phyloP scores from a whole-genome alignment of 2,888 invertebrate species.

The Apodemia hepburni region DNA sequence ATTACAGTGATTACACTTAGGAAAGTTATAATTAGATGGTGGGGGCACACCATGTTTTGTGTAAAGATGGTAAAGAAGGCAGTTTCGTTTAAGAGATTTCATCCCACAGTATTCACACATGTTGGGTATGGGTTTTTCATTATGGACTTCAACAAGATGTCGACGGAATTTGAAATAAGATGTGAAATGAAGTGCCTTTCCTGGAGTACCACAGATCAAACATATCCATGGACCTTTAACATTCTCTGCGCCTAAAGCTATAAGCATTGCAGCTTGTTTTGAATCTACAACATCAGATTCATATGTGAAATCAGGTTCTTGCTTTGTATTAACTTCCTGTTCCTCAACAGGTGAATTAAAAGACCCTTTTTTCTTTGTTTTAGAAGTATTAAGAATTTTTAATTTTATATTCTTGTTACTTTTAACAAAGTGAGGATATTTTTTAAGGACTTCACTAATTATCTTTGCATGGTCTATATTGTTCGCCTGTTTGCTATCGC shows the following conservation, averaged over 20 bases:
- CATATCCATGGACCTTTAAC: constrained; percentile 91
- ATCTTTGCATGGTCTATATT: constrained; percentile 90
- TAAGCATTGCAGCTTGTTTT: constrained; percentile 81
- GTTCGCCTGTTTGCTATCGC: constrained; percentile 74
- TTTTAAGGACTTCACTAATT: constrained; percentile 92
- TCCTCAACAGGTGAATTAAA: constrained; percentile 36
- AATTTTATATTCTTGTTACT: constrained; percentile 93
- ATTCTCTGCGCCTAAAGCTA: constrained; percentile 81
- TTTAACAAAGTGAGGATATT: constrained; percentile 92
- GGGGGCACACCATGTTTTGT: constrained; percentile 89
- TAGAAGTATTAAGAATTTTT: constrained; percentile 87
- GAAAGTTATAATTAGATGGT: constrained; percentile 85
- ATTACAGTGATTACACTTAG: constrained; percentile 88
- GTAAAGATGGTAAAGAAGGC: constrained; percentile 88
- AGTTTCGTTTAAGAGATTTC: constrained; percentile 85
- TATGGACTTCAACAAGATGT: constrained; percentile 90
- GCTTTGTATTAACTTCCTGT: constrained; percentile 39
- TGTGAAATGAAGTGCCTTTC: constrained; percentile 85
- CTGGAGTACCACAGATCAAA: constrained; percentile 85
- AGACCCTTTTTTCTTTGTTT: constrained; percentile 41
- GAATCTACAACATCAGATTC: constrained; percentile 80
- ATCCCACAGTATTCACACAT: constrained; percentile 93
- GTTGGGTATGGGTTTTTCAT: constrained; percentile 86
- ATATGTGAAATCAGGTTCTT: constrained; percentile 52
- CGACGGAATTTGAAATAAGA: constrained; percentile 89